A percentile compares a stretch with the other conserved stretches of the same genome.
These are phyloP conservation scores for Drosophila maculinotata DNA, from an alignment of 2,888 invertebrate genomes.

Conservation along the genomic window DNA sequence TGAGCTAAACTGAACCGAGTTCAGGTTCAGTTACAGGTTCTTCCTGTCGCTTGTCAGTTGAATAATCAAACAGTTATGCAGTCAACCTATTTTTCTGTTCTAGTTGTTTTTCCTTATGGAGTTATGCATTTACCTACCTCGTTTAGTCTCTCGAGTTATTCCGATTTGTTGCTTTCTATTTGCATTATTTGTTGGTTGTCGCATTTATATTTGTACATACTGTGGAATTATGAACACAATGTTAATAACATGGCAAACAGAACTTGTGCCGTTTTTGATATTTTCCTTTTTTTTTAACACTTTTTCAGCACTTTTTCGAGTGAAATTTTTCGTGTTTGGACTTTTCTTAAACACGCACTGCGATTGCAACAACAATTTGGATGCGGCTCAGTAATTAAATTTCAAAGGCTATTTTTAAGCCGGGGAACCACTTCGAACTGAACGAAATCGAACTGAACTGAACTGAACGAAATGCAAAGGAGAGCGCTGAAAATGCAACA, in stretches of 20 bases:
- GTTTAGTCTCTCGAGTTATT: constrained; percentile 50
- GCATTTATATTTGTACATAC: constrained; percentile 51
- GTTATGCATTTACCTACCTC: constrained; percentile 35
- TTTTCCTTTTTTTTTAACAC: constrained; percentile 24
- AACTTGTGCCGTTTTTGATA: constrained; percentile 49
- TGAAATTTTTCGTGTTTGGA: no score
- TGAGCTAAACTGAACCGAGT: not conserved
- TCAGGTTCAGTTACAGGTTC: constrained; percentile 13
- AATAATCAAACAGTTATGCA: constrained; percentile 40
- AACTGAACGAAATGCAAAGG: constrained; percentile 29
- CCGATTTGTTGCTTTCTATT: constrained; percentile 74
- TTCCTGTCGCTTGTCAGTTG: constrained; percentile 16
- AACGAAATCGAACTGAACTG: constrained; percentile 17
- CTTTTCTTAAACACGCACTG: constrained; percentile 31
- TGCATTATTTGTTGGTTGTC: constrained; percentile 49
- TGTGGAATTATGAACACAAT: constrained; percentile 73
- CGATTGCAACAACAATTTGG: constrained; percentile 35
- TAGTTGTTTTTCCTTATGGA: constrained; percentile 11
- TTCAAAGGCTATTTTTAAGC: constrained; percentile 34
- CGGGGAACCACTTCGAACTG: constrained; percentile 12
- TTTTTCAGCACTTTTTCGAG: constrained; percentile 39
- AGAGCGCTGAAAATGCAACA: constrained; percentile 20
- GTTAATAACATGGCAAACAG: constrained; percentile 68
- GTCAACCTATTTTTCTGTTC: constrained; percentile 21
- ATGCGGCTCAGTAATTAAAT: constrained; percentile 57